A percentile compares a stretch with the other conserved stretches of the same genome.
Conservation (phyloP, 1,140 invertebrate species). For the Caenorhabditis brenneri region DNA sequence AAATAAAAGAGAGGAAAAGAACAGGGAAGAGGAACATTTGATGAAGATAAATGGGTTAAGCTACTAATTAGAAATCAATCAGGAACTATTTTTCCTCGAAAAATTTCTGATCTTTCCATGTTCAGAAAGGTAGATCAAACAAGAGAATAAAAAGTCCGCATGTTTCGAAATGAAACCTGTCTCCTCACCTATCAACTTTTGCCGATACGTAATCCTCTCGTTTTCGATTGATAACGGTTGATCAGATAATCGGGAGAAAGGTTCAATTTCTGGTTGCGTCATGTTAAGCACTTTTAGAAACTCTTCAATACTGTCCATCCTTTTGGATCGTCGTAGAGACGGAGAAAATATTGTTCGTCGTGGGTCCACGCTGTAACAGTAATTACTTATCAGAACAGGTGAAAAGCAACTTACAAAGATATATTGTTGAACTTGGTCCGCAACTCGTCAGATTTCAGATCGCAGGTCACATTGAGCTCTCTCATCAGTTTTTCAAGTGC, state of each 20-base stretch:
- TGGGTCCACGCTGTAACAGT: constrained; percentile 57
- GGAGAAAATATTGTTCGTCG: constrained; percentile 62
- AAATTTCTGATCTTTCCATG: too few species aligned
- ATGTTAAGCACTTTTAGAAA: constrained; percentile 6
- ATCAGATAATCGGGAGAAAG: constrained; percentile 25
- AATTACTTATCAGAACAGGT: background rate
- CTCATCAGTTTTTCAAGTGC: constrained; percentile 64
- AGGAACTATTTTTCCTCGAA: too few species aligned
- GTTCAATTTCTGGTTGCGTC: background rate
- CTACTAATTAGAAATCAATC: too few species aligned
- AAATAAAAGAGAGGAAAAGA: too few species aligned
- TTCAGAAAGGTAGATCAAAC: too few species aligned
- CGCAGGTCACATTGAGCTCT: constrained; percentile 65
- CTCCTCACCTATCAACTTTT: constrained; percentile 63
- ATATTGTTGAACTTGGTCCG: constrained; percentile 62
- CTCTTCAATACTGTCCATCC: constrained; percentile 6
- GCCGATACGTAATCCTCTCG: constrained; percentile 50
- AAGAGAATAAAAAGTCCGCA: too few species aligned
- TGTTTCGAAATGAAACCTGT: background rate
- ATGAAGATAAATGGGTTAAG: too few species aligned
- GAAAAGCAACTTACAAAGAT: constrained; percentile 58
- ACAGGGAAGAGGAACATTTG: too few species aligned
- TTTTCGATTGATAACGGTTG: constrained; percentile 29
- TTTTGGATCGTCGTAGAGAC: constrained; percentile 55
- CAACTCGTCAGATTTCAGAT: constrained; percentile 62